Percentiles rank a stretch among this genome's conserved stretches.
Conservation (phyloP, 2,888 invertebrate genomes). For the Nematopogon swammerdamellus region DNA sequence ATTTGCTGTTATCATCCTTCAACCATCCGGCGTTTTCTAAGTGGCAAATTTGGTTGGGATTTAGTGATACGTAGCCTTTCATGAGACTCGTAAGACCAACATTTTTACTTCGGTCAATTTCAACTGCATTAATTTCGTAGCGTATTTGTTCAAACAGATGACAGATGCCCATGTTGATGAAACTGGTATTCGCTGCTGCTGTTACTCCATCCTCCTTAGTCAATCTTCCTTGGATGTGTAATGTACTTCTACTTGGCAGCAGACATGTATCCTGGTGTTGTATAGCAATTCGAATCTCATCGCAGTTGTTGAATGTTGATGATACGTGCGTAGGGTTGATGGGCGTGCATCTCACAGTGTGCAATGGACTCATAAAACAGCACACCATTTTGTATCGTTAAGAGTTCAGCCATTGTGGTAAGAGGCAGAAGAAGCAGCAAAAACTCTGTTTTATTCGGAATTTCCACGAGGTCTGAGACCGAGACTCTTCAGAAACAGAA, state of each 20-base stretch:
- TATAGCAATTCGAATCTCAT: slow-evolving; percentile 2
- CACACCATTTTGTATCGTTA: slow-evolving; percentile 17
- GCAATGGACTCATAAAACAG: slow-evolving; percentile 20
- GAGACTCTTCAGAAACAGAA: slow-evolving; percentile 1
- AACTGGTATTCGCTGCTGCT: too few species aligned
- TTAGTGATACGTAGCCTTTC: too few species aligned
- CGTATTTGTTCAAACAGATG: slow-evolving; percentile 22
- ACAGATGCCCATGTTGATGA: slow-evolving; percentile 16
- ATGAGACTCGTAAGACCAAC: too few species aligned
- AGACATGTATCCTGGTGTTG: slow-evolving; percentile 4
- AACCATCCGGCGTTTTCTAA: too few species aligned
- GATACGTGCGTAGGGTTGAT: slow-evolving; percentile 7
- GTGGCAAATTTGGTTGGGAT: too few species aligned
- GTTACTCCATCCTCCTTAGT: too few species aligned
- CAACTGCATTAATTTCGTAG: slow-evolving; percentile 22
- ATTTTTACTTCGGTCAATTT: slow-evolving; percentile 17
- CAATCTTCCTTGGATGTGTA: slow-evolving; percentile 4
- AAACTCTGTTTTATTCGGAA: too few species aligned
- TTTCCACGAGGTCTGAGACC: too few species aligned
- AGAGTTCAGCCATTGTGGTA: too few species aligned
- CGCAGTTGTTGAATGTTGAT: slow-evolving; percentile 2
- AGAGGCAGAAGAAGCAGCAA: too few species aligned
- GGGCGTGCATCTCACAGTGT: slow-evolving; percentile 17
- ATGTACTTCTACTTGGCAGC: slow-evolving; percentile 2
- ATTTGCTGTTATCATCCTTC: too few species aligned